A percentile compares a stretch with the other conserved stretches of the same genome.
phyloP scores from a whole-genome alignment of 2,113 vertebrate genomes.

The Recurvirostra avosetta region DNA sequence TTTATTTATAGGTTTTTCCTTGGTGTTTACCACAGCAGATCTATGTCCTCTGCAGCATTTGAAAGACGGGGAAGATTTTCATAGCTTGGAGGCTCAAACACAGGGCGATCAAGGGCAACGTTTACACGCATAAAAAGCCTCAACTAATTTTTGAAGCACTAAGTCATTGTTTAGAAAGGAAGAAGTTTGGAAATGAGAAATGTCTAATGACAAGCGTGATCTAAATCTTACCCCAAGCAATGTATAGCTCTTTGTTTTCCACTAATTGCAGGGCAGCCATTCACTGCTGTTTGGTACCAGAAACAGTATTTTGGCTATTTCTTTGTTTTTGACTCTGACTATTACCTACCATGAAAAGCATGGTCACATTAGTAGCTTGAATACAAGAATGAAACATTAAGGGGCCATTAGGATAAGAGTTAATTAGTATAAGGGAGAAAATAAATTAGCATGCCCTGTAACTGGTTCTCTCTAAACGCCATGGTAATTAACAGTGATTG shows the following conservation, averaged over 20 bases:
- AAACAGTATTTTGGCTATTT: background rate
- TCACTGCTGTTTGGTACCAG: background rate
- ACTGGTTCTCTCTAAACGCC: background rate
- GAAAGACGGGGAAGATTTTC: constrained; percentile 14
- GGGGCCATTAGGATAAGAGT: background rate
- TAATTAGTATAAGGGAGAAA: background rate
- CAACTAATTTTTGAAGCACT: background rate
- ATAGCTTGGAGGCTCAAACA: constrained; percentile 4
- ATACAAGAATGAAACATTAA: background rate
- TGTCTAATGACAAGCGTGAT: constrained; percentile 34
- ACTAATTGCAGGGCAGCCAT: background rate
- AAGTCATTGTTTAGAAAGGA: constrained; percentile 29
- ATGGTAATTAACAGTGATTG: constrained; percentile 36
- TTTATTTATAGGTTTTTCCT: background rate
- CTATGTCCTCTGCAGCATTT: background rate
- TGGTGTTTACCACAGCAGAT: background rate
- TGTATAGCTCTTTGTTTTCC: constrained; percentile 29
- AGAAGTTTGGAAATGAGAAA: constrained; percentile 41
- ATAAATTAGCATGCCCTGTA: background rate
- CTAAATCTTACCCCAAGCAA: constrained; percentile 46
- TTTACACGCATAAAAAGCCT: background rate
- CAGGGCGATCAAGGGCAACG: background rate
- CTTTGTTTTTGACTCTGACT: background rate
- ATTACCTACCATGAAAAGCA: background rate
- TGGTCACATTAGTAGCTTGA: background rate